These are phyloP conservation scores for Hassar affinis DNA, from an alignment of 2,113 vertebrate species.

Conservation along the genomic window DNA sequence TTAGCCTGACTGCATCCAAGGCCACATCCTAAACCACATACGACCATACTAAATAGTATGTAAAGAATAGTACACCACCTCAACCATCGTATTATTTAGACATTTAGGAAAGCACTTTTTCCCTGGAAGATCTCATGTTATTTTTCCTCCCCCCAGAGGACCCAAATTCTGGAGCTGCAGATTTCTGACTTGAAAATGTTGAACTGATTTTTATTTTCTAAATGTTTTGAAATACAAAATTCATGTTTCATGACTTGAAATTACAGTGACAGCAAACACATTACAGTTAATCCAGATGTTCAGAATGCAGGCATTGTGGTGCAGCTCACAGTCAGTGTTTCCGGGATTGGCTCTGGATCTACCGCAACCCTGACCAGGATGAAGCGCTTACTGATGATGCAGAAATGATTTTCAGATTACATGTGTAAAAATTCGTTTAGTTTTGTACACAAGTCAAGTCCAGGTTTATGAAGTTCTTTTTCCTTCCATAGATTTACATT, in stretches of 20 bases:
- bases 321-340: neutral
- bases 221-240: neutral
- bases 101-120: neutral
- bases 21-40: constrained; percentile 11
- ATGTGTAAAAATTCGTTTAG: neutral
- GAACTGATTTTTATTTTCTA: neutral
- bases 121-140: neutral
- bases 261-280: neutral
- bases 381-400: neutral
- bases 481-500: neutral
- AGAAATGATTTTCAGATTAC: neutral
- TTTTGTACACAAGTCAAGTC: neutral
- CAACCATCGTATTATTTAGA: neutral
- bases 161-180: neutral
- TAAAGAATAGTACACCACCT: neutral
- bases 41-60: neutral
- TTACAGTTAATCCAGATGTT: neutral
- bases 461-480: neutral
- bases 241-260: neutral
- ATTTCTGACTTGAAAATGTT: neutral
- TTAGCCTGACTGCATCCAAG: constrained; percentile 16
- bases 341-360: neutral
- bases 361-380: neutral
- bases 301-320: neutral
- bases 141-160: neutral